Base-by-base conservation (phyloP, 2,113 vertebrate genomes). In the Myodes glareolus region DNA sequence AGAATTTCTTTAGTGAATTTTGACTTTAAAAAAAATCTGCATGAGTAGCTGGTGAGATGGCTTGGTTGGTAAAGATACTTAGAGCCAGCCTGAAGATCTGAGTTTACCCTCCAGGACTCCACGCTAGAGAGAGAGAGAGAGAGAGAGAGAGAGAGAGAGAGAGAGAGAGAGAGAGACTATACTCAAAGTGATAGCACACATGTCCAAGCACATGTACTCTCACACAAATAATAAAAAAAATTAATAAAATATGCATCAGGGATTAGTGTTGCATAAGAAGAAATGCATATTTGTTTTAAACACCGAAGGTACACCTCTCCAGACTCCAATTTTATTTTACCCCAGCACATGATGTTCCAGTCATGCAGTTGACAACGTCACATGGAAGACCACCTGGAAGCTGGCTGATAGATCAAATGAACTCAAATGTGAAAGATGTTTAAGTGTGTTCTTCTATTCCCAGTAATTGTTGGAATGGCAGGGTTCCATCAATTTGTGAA, bases 1-100 rank as follows among this genome's bases (percentile, higher is more conserved):
- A 47, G 39, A 45, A 92, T 94, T 36, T 82, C 68, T 81, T 65
- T 65, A 80, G 88, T 50, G 27, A 89, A 73, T n/a, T 91, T 67
- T 72, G 75, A 47, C 25, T 36, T 84, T 39, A 33, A 72, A 81
- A 36, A 33, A 17, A 67, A 85, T 21, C 61, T 33, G 0, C 25
- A 5, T 27, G 36, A 55, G 36, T 27, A 25, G 21, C 25, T 45
- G 61, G 61, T 85, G 82, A 7, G 82, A 65, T 67, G 61, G 39
- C 29, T 21, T 45, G 33, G 25, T 63, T n/a, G 45, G n/a, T 19
- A 31, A 45, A 63, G 80, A 63, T 14, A 45, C 39, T 42, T 73
- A 39, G 2, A 42, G 5, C 16, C 61, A 21, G 65, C 27, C n/a
- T 45, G 61, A 65, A 31, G 61, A 31, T 21, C 2, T 45, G 29